Base-by-base conservation (phyloP, 2,113 vertebrate species). In the Butorides virescens region DNA sequence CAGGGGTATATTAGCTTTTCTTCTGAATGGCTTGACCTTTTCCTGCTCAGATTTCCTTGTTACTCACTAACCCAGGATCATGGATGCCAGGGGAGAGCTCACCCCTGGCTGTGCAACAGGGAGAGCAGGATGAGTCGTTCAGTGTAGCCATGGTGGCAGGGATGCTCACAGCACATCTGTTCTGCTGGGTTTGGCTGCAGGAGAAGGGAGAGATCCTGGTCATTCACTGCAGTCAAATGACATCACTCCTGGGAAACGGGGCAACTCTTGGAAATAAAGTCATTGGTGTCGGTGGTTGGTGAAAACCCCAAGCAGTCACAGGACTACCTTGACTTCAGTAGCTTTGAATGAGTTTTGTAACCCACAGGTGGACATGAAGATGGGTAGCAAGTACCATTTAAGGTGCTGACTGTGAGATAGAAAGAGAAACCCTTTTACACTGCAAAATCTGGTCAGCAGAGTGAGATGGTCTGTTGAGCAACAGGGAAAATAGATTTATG, bases 401-500 rank as follows among this genome's bases (percentile, higher is more conserved):
- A 95, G 72, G 32, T 92, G 46, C 25, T 91, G 39, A 81, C 29
- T 65, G 77, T 75, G 78, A 86, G 29, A 62, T 0, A n/a, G 80
- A 50, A 67, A 63, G 47, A 55, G 73, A 65, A 80, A 5, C 6
- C 15, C 34, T 81, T 39, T 90, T 82, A 32, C 47, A 37, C 29
- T 50, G 62, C 12, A 32, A 62, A 95, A 81, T 85, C 53, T 75
- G 70, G 62, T 92, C 8, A 0, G 77, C 81, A 87, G 79, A 67
- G 59, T 1, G 4, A 94, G 89, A 86, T 13, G 55, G 66, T 89
- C 66, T 95, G 80, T 96, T 97, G 94, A 96, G 93, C 89, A 96
- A 95, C 42, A 86, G 55, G 70, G 78, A 82, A 95, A 88, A 92
- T 62, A 89, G 85, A 96, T 97, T 92, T 96, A 91, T 96, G 87